Conservation (phyloP, 2,113 vertebrate species). For the Morone chrysops region DNA sequence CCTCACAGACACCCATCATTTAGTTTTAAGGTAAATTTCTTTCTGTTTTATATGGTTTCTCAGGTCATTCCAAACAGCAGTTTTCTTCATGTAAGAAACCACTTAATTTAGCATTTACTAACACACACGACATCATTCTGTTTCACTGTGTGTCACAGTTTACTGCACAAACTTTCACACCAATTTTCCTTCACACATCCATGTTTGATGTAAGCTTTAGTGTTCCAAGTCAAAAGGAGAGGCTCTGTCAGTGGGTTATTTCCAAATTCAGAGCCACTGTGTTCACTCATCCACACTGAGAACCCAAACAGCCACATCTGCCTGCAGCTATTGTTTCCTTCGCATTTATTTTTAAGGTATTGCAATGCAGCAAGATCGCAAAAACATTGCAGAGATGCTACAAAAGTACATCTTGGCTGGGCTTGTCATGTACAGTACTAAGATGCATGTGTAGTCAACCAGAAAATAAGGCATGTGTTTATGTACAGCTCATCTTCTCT, state of each 20-base stretch:
- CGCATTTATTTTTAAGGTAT: slow-evolving; percentile 26
- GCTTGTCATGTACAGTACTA: slow-evolving; percentile 57
- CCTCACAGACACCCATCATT: slow-evolving; percentile 37
- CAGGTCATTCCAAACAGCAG: slow-evolving; percentile 68
- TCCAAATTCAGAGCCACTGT: slow-evolving; percentile 38
- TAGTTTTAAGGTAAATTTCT: slow-evolving; percentile 43
- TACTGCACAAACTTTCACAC: slow-evolving; percentile 48
- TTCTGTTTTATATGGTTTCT: slow-evolving; percentile 61
- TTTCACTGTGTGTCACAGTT: slow-evolving; percentile 27
- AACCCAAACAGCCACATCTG: slow-evolving; percentile 57
- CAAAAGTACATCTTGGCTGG: slow-evolving; percentile 48
- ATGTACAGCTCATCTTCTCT: slow-evolving; percentile 44
- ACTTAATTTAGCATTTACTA: slow-evolving; percentile 26
- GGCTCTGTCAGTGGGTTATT: slow-evolving; percentile 30
- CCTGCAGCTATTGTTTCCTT: slow-evolving; percentile 49
- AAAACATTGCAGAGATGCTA: slow-evolving; percentile 47
- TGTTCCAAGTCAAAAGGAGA: slow-evolving; percentile 25
- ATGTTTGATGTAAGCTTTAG: slow-evolving; percentile 47
- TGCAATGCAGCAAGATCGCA: slow-evolving; percentile 14
- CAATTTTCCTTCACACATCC: slow-evolving; percentile 11
- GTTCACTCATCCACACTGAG: slow-evolving; percentile 41
- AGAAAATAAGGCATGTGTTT: slow-evolving; percentile 51
- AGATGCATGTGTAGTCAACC: slow-evolving; percentile 58
- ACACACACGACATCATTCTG: slow-evolving; percentile 21
- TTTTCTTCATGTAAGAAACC: slow-evolving; percentile 48